These are phyloP conservation scores for Condylura cristata DNA, from an alignment of 2,113 vertebrate genomes.

Conservation along the genomic window DNA sequence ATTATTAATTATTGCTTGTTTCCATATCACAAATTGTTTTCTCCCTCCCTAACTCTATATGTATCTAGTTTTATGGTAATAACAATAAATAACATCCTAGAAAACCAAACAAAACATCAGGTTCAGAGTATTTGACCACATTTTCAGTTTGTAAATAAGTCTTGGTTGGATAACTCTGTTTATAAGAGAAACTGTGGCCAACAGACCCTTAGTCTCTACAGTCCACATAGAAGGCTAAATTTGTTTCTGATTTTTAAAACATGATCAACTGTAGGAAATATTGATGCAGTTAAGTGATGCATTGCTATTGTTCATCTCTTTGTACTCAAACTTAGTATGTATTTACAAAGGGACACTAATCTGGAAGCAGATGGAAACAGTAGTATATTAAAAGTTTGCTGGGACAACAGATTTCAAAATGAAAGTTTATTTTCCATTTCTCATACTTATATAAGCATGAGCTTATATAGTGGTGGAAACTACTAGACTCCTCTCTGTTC, in stretches of 20 bases:
- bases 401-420: constrained; percentile 71
- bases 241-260: constrained; percentile 62
- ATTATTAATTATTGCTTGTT: constrained; percentile 34
- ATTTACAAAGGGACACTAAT: constrained; percentile 53
- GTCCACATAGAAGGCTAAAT: constrained; percentile 63
- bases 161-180: constrained; percentile 54
- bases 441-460: constrained; percentile 18
- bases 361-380: constrained; percentile 50
- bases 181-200: constrained; percentile 60
- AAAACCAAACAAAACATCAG: constrained; percentile 44
- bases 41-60: constrained; percentile 22
- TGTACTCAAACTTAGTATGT: constrained; percentile 50
- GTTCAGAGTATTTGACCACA: constrained; percentile 62
- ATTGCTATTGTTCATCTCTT: constrained; percentile 63
- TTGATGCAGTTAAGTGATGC: constrained; percentile 66
- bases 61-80: constrained; percentile 27
- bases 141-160: constrained; percentile 70
- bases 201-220: constrained; percentile 60
- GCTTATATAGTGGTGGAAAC: constrained; percentile 44
- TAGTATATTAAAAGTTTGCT: constrained; percentile 62
- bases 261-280: constrained; percentile 67
- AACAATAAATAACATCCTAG: constrained; percentile 6
- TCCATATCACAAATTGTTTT: not conserved
- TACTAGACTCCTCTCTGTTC: constrained; percentile 34
- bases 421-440: constrained; percentile 70